Base-by-base conservation (phyloP, 2,113 vertebrate genomes). In the Perccottus glenii region DNA sequence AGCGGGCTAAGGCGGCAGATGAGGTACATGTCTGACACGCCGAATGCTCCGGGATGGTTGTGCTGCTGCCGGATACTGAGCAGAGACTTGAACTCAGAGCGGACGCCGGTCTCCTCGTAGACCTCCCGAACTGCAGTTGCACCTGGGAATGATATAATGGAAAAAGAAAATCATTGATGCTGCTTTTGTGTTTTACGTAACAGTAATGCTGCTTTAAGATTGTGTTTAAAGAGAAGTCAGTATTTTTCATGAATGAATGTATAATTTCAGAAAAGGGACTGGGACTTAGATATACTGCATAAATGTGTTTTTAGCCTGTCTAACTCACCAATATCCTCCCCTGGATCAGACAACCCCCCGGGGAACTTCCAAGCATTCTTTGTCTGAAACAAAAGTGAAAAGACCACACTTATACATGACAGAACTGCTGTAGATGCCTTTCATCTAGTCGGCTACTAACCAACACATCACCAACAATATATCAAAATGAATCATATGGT, bases 31-130 rank as follows among this genome's bases (percentile, higher is more conserved):
- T 98, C 97, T 0, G 96, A 98, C 90, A 95, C 94, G 16, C 94
- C 95, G 0, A 98, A 98, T 40, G 97, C 95, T 10, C 94, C 94
- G 0, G 96, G 97, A 50, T 93, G 93, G 42, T 85, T 2, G 77
- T 99, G 98, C 78, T 98, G 98, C 89, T 98, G 97, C 19, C 98
- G 92, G 46, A 98, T 63, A 70, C 96, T 96, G 70, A 98, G 88
- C 82, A 99, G 92, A 66, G 97, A 95, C 73, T 78, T 89, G 93
- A 99, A 98, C 81, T 97, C 91, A 0, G 96, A 93, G 74, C 80
- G 93, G 14, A 99, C 87, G 27, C 98, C 96, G 3, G 98, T 98
- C 82, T 99, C 97, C 88, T 98, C 98, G 0, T 94, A 94, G 43
- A 98, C 97, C 77, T 99, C 97, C 1, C 96, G 93, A 35, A 96